A percentile compares a stretch with the other conserved stretches of the same genome.
Conservation (phyloP, 2,113 vertebrate genomes). For the Beaufortia kweichowensis region DNA sequence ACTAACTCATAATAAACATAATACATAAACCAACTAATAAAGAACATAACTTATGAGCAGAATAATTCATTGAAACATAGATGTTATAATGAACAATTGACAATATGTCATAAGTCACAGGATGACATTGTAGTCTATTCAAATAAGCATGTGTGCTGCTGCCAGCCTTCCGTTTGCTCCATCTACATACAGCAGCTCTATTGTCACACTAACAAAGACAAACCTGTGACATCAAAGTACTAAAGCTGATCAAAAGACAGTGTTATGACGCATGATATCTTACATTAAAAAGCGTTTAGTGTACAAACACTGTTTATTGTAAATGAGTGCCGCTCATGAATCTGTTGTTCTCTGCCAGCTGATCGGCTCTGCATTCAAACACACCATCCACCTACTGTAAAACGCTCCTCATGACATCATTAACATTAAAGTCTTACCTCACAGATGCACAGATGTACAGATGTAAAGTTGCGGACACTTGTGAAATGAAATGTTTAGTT, state of each 20-base stretch:
- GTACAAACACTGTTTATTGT: not conserved
- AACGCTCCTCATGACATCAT: conserved; percentile 5
- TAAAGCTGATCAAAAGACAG: not conserved
- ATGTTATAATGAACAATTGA: too few species aligned
- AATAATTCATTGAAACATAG: too few species aligned
- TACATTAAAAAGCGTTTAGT: not conserved
- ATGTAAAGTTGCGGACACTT: not conserved
- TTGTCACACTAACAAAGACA: not conserved
- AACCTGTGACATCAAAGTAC: not conserved
- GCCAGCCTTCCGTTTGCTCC: not conserved
- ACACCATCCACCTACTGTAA: conserved; percentile 57
- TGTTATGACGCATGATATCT: not conserved
- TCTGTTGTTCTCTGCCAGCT: conserved; percentile 61
- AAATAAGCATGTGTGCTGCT: not conserved
- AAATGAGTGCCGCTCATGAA: not conserved
- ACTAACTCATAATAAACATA: too few species aligned
- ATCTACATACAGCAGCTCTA: not conserved
- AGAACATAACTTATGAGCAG: too few species aligned
- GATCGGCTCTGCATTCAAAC: conserved; percentile 72
- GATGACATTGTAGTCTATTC: not conserved
- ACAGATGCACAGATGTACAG: not conserved
- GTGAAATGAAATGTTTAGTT: not conserved
- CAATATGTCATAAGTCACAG: too few species aligned
- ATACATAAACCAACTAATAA: too few species aligned
- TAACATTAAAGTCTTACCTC: conserved; percentile 31